A percentile compares a stretch with the other conserved stretches of the same genome.
Evolutionary conservation across 1,140 invertebrate genomes (phyloP).

Genomic region (Aleiodes sp.): DNA sequence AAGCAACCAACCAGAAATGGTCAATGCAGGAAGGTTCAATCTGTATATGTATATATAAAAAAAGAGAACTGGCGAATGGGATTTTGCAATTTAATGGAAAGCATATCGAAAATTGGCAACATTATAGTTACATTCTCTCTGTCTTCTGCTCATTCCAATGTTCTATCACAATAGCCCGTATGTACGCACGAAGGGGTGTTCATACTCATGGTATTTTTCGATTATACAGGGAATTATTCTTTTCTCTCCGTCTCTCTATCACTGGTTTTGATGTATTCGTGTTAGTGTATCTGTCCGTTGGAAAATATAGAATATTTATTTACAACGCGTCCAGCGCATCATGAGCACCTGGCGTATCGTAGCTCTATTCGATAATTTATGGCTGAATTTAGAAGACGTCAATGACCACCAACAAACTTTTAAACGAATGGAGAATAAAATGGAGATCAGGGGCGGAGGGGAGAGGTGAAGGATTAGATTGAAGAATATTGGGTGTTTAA

Average conservation of each 20-base stretch:
- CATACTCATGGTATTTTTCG: slow-evolving; percentile 13
- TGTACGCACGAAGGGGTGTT: slow-evolving; percentile 3
- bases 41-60: background rate
- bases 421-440: background rate
- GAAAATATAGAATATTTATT: slow-evolving; percentile 51
- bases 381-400: slow-evolving; percentile 43
- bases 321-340: slow-evolving; percentile 46
- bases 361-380: slow-evolving; percentile 50
- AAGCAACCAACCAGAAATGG: background rate
- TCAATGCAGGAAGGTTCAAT: background rate
- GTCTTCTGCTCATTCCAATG: background rate
- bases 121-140: background rate
- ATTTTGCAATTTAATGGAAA: slow-evolving; percentile 28
- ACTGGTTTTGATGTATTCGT: background rate
- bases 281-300: slow-evolving; percentile 37
- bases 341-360: slow-evolving; percentile 46
- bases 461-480: background rate
- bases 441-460: background rate
- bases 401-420: slow-evolving; percentile 38
- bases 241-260: background rate
- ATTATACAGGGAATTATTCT: slow-evolving; percentile 26
- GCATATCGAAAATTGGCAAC: slow-evolving; percentile 22
- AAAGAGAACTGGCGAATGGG: background rate
- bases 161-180: slow-evolving; percentile 11
- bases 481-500: background rate